These are phyloP conservation scores for Zosterops hypoxanthus DNA, from an alignment of 2,113 vertebrate species.

Conservation along the genomic window DNA sequence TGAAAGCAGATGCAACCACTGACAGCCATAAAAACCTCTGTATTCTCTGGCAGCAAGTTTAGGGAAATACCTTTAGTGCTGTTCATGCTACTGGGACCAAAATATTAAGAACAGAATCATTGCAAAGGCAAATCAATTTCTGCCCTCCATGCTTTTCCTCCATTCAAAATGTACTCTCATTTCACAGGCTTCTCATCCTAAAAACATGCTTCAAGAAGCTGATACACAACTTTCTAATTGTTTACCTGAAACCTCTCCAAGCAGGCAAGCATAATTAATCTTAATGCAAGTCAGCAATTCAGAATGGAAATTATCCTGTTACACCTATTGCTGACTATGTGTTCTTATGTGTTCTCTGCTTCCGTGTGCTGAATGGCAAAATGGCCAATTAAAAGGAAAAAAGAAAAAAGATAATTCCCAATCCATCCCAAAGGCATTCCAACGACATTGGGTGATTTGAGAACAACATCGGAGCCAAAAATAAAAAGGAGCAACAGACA, in stretches of 20 bases:
- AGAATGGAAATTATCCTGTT: constrained; percentile 12
- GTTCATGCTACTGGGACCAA: not conserved
- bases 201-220: not conserved
- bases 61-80: not conserved
- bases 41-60: not conserved
- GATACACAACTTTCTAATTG: constrained; percentile 9
- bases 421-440: not conserved
- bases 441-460: not conserved
- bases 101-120: not conserved
- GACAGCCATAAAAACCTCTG: not conserved
- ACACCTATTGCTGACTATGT: not conserved
- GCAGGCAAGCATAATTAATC: constrained; percentile 31
- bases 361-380: not conserved
- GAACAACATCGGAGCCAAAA: not conserved
- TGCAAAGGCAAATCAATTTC: not conserved
- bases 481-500: not conserved
- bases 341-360: not conserved
- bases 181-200: not conserved
- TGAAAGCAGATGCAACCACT: not conserved
- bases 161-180: not conserved
- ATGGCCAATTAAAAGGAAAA: not conserved
- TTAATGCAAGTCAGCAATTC: constrained; percentile 3
- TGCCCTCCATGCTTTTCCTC: not conserved
- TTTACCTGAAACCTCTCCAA: constrained; percentile 44
- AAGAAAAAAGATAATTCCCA: not conserved